A percentile compares a stretch with the other conserved stretches of the same genome.
phyloP scores from a whole-genome alignment of 1,140 invertebrate genomes.

The Drosophila punjabiensis region DNA sequence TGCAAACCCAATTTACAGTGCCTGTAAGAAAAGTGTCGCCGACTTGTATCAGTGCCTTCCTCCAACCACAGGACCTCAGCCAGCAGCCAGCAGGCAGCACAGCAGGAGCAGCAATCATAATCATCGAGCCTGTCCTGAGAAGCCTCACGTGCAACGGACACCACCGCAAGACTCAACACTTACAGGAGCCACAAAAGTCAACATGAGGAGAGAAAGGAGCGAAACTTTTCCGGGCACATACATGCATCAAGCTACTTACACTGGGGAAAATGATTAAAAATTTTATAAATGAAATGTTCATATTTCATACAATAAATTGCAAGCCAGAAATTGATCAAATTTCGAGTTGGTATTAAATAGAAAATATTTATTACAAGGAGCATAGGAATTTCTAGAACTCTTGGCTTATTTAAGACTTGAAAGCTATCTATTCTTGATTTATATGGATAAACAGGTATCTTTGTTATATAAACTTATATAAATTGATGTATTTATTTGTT shows the following conservation, averaged over 20 bases:
- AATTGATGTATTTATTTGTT: no score
- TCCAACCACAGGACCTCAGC: constrained; percentile 14
- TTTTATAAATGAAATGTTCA: no score
- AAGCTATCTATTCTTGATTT: no score
- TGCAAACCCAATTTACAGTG: no score
- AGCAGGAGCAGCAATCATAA: constrained; percentile 37
- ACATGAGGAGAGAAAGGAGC: constrained; percentile 48
- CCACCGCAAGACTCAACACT: constrained; percentile 65
- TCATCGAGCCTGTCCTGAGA: constrained; percentile 40
- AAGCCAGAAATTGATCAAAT: background rate
- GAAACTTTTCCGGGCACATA: constrained; percentile 65
- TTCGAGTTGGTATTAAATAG: background rate
- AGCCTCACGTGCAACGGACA: constrained; percentile 66
- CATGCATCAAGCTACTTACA: constrained; percentile 68
- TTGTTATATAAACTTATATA: no score
- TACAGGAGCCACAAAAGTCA: constrained; percentile 74
- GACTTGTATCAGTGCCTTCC: constrained; percentile 30
- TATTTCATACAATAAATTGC: background rate
- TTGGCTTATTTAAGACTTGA: no score
- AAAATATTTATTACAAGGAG: no score
- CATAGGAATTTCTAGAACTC: no score
- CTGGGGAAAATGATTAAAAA: background rate
- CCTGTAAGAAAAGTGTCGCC: constrained; percentile 66
- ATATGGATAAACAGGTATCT: no score
- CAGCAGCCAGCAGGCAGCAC: constrained; percentile 5